These are phyloP conservation scores for Cyphomyrus plagiostoma DNA, from an alignment of 2,113 vertebrate species.

Conservation along the genomic window DNA sequence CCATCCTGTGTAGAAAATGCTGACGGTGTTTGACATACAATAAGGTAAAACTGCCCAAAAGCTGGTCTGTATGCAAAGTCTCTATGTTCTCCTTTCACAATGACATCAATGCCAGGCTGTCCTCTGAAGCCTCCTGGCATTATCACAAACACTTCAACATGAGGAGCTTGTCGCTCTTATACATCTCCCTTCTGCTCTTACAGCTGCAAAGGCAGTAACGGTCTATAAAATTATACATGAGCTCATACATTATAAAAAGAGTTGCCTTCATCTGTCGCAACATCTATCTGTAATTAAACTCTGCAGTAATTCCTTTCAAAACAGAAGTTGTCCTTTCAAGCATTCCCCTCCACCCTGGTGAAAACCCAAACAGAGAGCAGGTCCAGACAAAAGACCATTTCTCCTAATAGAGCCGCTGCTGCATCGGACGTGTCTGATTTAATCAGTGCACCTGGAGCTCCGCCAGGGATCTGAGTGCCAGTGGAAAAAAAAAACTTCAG, in stretches of 20 bases:
- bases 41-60: background rate
- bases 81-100: background rate
- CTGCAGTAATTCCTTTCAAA: background rate
- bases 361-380: background rate
- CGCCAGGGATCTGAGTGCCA: conserved; percentile 15
- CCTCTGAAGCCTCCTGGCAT: background rate
- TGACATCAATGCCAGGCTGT: background rate
- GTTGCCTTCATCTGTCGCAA: background rate
- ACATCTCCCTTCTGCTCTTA: background rate
- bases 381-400: background rate
- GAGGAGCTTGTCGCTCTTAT: background rate
- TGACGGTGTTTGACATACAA: background rate
- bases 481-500: background rate
- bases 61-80: background rate
- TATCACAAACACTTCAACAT: background rate
- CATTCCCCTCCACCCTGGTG: background rate
- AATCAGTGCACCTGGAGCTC: conserved; percentile 3
- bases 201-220: background rate
- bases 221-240: background rate
- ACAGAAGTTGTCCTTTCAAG: background rate
- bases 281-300: conserved; percentile 9
- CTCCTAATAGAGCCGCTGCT: background rate
- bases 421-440: background rate
- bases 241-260: conserved; percentile 1
- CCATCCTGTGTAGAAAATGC: background rate